Evolutionary conservation across 64 coral and sea anemone genomes (phyloP), one percentile per base, ranked within the genome.

Genomic region (Acropora yongei): DNA sequence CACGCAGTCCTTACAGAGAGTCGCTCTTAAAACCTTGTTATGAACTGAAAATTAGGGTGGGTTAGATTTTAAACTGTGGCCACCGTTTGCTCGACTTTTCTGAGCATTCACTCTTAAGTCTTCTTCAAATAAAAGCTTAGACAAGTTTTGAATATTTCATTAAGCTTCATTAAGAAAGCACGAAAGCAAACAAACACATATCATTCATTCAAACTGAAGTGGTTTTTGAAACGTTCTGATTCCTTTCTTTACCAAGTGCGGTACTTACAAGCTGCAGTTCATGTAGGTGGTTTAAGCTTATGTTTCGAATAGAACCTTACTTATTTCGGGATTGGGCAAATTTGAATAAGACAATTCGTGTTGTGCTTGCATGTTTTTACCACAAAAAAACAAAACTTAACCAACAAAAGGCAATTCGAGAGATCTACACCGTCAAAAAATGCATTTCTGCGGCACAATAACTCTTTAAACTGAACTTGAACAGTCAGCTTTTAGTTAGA

Each of bases 311-410:
- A 67, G 63, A 67, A 67, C 63, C 10, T 67, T 67, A 67, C 63
- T 67, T 67, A 67, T 13, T 67, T 67, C 63, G 63, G 63, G 63
- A 67, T 67, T 67, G 63, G 63, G 63, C 6, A 67, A 67, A 67
- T 67, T 67, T 67, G 63, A 67, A 67, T 67, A 67, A 67, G 63
- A 67, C 63, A 67, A 67, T 67, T 67, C 63, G 63, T 67, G 63
- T 67, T 67, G 63, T 67, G 63, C 63, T 67, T 67, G 63, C 63
- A 67, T 67, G 63, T 67, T 67, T 67, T 67, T 67, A 18, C 63
- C 63, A 67, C 16, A 67, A 14, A 67, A 67, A 67, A 67, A 67
- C 63, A 67, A 67, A 67, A 67, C 63, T 67, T 67, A 67, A 67
- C 63, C 63, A 14, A 67, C 63, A 55, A 67, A 67, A 67, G 63